Conservation (phyloP, 2,888 invertebrate species). For the Crioceris asparagi region DNA sequence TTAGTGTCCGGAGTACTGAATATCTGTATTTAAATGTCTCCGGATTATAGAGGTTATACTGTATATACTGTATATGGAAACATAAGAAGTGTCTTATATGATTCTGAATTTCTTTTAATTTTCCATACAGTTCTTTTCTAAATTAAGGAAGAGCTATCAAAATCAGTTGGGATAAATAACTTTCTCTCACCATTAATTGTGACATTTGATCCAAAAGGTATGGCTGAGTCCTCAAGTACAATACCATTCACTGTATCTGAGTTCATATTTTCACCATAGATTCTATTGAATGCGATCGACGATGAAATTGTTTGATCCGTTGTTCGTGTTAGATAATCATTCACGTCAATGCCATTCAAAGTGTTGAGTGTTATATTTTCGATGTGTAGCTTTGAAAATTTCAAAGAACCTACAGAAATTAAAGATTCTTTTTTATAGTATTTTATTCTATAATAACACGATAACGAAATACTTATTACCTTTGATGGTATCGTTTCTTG, state of each 20-base stretch:
- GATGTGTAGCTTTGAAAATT: slow-evolving; percentile 18
- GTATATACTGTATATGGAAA: too few relatives aligned
- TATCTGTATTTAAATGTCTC: too few relatives aligned
- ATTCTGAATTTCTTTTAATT: too few relatives aligned
- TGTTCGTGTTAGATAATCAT: slow-evolving; percentile 27
- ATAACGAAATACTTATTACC: background rate
- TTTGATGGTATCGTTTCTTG: background rate
- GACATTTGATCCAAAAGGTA: slow-evolving; percentile 16
- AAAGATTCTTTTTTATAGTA: too few relatives aligned
- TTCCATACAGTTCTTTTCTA: too few relatives aligned
- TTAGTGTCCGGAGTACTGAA: too few relatives aligned
- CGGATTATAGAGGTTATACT: too few relatives aligned
- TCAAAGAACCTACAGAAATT: slow-evolving; percentile 25
- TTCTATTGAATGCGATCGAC: slow-evolving; percentile 22
- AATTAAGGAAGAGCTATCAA: too few relatives aligned
- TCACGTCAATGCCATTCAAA: slow-evolving; percentile 18
- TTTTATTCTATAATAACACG: too few relatives aligned
- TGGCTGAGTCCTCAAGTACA: slow-evolving; percentile 21
- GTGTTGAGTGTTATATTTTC: slow-evolving; percentile 17
- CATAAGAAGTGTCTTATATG: too few relatives aligned
- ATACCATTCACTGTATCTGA: slow-evolving; percentile 26
- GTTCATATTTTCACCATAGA: slow-evolving; percentile 21
- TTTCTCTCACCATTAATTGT: slow-evolving; percentile 2
- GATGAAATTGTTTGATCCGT: slow-evolving; percentile 30
- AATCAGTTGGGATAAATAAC: too few relatives aligned